Percentiles rank a stretch among this genome's conserved stretches.
These are phyloP conservation scores for Entomobrya proxima DNA, from an alignment of 2,888 invertebrate species.

Conservation along the genomic window DNA sequence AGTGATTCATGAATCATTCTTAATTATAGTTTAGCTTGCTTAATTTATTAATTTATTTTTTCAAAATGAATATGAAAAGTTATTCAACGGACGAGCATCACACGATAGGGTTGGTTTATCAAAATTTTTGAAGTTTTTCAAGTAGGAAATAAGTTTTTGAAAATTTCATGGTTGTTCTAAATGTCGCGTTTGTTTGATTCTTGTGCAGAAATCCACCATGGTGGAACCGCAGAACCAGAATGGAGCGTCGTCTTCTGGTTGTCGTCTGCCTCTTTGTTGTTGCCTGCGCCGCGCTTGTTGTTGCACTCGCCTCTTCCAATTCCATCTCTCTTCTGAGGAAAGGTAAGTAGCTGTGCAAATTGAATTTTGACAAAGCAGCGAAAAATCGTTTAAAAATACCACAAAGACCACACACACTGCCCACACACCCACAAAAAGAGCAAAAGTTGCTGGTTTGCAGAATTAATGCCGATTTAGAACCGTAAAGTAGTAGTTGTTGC, in stretches of 20 bases:
- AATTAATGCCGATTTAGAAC: neutral
- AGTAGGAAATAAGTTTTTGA: no score
- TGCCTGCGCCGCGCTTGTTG: slow-evolving; percentile 82
- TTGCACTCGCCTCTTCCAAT: slow-evolving; percentile 80
- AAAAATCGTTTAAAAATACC: neutral
- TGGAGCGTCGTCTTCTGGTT: slow-evolving; percentile 84
- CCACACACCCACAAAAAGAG: neutral
- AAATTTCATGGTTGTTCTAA: no score
- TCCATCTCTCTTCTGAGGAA: slow-evolving; percentile 60
- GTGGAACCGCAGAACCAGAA: slow-evolving; percentile 86
- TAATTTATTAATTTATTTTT: neutral
- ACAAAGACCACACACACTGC: neutral
- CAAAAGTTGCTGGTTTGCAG: slow-evolving; percentile 38
- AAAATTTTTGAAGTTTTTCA: no score
- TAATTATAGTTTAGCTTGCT: neutral
- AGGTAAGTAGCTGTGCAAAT: slow-evolving; percentile 27
- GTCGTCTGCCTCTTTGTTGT: slow-evolving; percentile 81
- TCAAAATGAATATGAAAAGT: slow-evolving; percentile 38
- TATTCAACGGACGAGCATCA: slow-evolving; percentile 49
- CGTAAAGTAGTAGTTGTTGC: no score
- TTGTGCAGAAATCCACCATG: slow-evolving; percentile 85
- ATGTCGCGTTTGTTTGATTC: neutral
- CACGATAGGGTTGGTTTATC: slow-evolving; percentile 46
- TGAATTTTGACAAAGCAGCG: neutral
- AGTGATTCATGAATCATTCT: neutral